Evolutionary conservation across 1,140 invertebrate genomes (phyloP).

Genomic region (Zaprionus capensis): DNA sequence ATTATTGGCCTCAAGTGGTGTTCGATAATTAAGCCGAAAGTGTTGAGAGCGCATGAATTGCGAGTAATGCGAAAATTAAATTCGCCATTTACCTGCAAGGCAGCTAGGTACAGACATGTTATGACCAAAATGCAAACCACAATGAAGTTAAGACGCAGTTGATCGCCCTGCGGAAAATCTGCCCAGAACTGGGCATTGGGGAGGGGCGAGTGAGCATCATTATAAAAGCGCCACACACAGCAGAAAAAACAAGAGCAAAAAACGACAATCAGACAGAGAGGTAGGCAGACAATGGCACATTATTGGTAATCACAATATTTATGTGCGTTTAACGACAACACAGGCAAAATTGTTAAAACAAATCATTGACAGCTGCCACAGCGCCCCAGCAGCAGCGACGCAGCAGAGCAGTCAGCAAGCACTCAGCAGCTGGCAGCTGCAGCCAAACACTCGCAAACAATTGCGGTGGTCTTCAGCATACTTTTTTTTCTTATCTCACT

Average conservation of each 20-base stretch:
- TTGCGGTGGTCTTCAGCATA: conserved; percentile 55
- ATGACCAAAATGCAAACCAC: conserved; percentile 13
- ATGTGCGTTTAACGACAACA: conserved; percentile 77
- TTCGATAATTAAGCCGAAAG: conserved; percentile 57
- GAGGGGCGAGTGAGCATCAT: conserved; percentile 30
- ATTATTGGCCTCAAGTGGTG: conserved; percentile 65
- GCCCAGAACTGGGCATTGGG: conserved; percentile 40
- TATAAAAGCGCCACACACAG: conserved; percentile 59
- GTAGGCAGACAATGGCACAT: conserved; percentile 55
- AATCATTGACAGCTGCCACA: conserved; percentile 77
- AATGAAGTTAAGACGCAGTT: conserved; percentile 3
- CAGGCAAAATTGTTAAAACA: conserved; percentile 73
- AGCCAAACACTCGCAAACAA: conserved; percentile 31
- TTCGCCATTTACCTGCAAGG: conserved; percentile 7
- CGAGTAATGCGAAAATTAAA: conserved; percentile 43
- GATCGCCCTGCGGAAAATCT: conserved; percentile 34
- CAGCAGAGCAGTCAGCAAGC: conserved; percentile 4
- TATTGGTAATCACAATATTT: conserved; percentile 79
- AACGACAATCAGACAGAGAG: conserved; percentile 13
- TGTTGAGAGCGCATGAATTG: conserved; percentile 49
- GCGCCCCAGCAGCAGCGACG: not conserved
- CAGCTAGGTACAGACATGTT: not conserved
- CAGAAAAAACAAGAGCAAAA: conserved; percentile 5
- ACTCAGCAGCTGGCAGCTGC: not conserved
- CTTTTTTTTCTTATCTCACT: conserved; percentile 29